A percentile compares a stretch with the other conserved stretches of the same genome.
Evolutionary conservation across 2,113 vertebrate genomes (phyloP).

Genomic region (Oryctolagus cuniculus): mOryCun1.1 NC_091439.1:101893501-101894000

Average conservation of each 20-base stretch:
- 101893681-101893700: neutral
- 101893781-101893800: neutral
- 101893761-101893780: neutral
- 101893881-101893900: neutral
- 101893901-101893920: neutral
- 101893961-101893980: neutral
- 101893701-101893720: neutral
- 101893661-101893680: neutral
- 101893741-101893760: neutral
- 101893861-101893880: neutral
- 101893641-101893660: neutral
- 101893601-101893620: neutral
- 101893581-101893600: neutral
- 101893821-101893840: neutral
- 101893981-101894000: neutral
- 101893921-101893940: neutral
- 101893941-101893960: neutral
- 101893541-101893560: neutral
- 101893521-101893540: neutral
- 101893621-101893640: neutral
- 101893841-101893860: neutral
- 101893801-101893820: neutral
- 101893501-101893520: neutral
- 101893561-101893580: neutral
- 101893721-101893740: neutral